These are phyloP conservation scores for Anoura caudifer DNA, from an alignment of 2,113 vertebrate species.

Conservation along the genomic window DNA sequence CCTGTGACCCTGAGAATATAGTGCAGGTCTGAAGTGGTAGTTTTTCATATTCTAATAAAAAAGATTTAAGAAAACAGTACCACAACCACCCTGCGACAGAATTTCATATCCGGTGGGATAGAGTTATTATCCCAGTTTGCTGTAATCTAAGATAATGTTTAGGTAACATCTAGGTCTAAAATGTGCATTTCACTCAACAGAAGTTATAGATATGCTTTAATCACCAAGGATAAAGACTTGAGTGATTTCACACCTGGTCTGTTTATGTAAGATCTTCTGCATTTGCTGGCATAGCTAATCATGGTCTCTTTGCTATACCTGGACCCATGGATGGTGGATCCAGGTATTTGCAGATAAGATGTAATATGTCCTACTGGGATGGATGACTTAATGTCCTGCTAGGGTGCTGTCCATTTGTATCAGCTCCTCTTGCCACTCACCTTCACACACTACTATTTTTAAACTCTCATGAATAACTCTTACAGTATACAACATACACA, in stretches of 20 bases:
- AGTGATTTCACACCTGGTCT: not conserved
- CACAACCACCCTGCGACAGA: not conserved
- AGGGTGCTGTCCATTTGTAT: not conserved
- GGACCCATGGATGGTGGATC: not conserved
- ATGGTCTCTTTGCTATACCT: not conserved
- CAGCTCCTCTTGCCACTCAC: not conserved
- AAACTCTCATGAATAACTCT: not conserved
- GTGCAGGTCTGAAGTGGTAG: not conserved
- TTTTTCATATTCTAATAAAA: slow-evolving; percentile 15
- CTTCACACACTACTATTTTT: not conserved
- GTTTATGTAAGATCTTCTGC: not conserved
- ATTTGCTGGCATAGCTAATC: not conserved
- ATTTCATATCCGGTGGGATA: not conserved
- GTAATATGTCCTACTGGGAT: not conserved
- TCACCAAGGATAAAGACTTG: not conserved
- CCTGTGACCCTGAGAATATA: not conserved
- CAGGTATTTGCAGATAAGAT: not conserved
- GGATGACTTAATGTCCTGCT: not conserved
- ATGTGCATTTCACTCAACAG: not conserved
- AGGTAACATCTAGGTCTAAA: not conserved
- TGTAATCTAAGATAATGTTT: slow-evolving; percentile 4
- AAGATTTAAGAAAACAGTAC: not conserved
- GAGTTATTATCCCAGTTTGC: not conserved
- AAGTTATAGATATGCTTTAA: slow-evolving; percentile 4
- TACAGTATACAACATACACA: not conserved